Base-by-base conservation (phyloP, 2,888 invertebrate species). In the Opisthograptis luteolata region DNA sequence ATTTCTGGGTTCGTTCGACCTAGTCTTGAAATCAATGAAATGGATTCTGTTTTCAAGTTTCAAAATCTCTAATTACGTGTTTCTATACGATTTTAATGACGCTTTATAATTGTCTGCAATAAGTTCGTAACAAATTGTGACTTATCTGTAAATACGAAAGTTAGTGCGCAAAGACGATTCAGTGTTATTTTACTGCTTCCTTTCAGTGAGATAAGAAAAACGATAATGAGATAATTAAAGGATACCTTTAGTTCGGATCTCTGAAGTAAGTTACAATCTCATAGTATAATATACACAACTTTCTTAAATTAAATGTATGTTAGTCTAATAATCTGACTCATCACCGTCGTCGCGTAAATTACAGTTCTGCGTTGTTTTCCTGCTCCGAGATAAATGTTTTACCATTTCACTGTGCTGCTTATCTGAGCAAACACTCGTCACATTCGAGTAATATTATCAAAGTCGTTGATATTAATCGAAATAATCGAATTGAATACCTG, bases 161-260 rank as follows among this genome's bases (percentile, higher is more conserved):
- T 37, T 35, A 22, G 22, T 52, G 47, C 32, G 46, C 46, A 27
- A 51, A 66, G 73, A 72, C 71, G 72, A 73, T 73, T 72, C 70
- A 71, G 69, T 76, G 74, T 64, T 73, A 74, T 75, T 80, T 76
- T 77, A 74, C 70, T 75, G 73, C 81, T 87, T 83, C 79, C 76
- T 85, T 84, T 66, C 76, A 81, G 75, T 74, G 73, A 77, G 87
- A 84, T 87, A 86, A 84, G 85, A 74, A 73, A 68, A 66, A 74
- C 71, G 84, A 79, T 84, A 81, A 84, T 82, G 79, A 81, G 79
- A 73, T 86, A 84, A 81, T 80, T 82, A 76, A 62, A 68, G 64
- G 62, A 64, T 71, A 68, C 55, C 50, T 59, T 37, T 62, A 58
- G 54, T 64, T 62, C 56, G 54, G 58, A 67, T 61, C 42, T 51